These are phyloP conservation scores for Poecilobothrus nobilitatus DNA, from an alignment of 2,888 invertebrate genomes.

Conservation along the genomic window DNA sequence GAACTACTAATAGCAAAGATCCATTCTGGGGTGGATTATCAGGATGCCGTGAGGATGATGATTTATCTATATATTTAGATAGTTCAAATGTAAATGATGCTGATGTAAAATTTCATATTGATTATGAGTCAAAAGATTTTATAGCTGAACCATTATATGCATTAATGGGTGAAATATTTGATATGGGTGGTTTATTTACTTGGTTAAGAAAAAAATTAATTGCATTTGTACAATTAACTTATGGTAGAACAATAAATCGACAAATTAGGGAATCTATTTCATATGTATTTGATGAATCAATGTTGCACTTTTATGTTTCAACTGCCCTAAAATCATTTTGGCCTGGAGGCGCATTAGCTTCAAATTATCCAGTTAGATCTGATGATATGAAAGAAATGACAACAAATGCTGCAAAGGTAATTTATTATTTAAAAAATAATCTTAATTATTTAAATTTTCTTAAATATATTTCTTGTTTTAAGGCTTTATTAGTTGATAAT, in stretches of 20 bases:
- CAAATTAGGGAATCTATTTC: slow-evolving; percentile 81
- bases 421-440: neutral
- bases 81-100: slow-evolving; percentile 46
- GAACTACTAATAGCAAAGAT: slow-evolving; percentile 32
- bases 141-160: slow-evolving; percentile 87
- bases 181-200: slow-evolving; percentile 79
- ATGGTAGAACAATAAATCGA: slow-evolving; percentile 85
- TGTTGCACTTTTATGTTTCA: slow-evolving; percentile 80
- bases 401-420: slow-evolving; percentile 52
- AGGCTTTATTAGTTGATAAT: slow-evolving; percentile 53
- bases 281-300: slow-evolving; percentile 82
- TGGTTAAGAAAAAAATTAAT: slow-evolving; percentile 81
- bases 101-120: slow-evolving; percentile 40
- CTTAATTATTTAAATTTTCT: neutral
- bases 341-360: slow-evolving; percentile 71
- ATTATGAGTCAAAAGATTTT: slow-evolving; percentile 65
- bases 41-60: slow-evolving; percentile 62
- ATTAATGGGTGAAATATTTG: slow-evolving; percentile 80
- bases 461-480: slow-evolving; percentile 18
- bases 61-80: slow-evolving; percentile 69
- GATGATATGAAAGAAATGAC: slow-evolving; percentile 61
- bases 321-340: slow-evolving; percentile 79
- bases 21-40: slow-evolving; percentile 51
- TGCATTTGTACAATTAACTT: slow-evolving; percentile 83
- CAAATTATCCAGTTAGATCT: slow-evolving; percentile 45